Conservation (phyloP, 2,797 vertebrate species). For the Pseudochromis fuscus region DNA sequence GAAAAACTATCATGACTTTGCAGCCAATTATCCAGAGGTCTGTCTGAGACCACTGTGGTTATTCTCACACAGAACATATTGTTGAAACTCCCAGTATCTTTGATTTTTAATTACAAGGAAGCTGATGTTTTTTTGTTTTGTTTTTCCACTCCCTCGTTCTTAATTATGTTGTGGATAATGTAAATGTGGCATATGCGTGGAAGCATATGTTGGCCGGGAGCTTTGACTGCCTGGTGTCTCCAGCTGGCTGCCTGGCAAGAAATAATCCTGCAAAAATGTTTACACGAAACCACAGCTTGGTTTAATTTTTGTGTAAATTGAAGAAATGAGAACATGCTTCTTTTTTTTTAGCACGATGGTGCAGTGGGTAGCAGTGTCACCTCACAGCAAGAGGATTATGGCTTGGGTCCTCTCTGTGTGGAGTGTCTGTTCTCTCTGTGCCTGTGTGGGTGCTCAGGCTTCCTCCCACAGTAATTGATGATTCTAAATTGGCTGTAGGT, state of each 20-base stretch:
- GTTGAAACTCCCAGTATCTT: background rate
- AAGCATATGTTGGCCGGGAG: background rate
- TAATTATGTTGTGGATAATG: background rate
- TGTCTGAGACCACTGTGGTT: background rate
- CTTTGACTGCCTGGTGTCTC: background rate
- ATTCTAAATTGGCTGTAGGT: too few relatives aligned
- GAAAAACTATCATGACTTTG: background rate
- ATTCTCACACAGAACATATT: background rate
- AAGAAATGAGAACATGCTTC: too few relatives aligned
- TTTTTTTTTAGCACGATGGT: too few relatives aligned
- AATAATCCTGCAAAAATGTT: background rate
- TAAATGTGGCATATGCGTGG: background rate
- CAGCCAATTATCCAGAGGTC: background rate
- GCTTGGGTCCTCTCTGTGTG: too few relatives aligned
- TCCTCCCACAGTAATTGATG: too few relatives aligned
- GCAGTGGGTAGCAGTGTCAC: too few relatives aligned
- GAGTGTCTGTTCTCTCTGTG: too few relatives aligned
- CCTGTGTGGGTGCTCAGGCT: too few relatives aligned
- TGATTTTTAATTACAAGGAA: background rate
- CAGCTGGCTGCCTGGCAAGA: background rate
- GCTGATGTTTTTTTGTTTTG: background rate
- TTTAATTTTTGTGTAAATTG: too few relatives aligned
- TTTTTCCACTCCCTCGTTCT: background rate
- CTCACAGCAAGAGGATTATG: too few relatives aligned
- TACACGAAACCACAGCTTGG: too few relatives aligned